These are phyloP conservation scores for Charina bottae DNA, from an alignment of 2,113 vertebrate genomes.

Conservation along the genomic window DNA sequence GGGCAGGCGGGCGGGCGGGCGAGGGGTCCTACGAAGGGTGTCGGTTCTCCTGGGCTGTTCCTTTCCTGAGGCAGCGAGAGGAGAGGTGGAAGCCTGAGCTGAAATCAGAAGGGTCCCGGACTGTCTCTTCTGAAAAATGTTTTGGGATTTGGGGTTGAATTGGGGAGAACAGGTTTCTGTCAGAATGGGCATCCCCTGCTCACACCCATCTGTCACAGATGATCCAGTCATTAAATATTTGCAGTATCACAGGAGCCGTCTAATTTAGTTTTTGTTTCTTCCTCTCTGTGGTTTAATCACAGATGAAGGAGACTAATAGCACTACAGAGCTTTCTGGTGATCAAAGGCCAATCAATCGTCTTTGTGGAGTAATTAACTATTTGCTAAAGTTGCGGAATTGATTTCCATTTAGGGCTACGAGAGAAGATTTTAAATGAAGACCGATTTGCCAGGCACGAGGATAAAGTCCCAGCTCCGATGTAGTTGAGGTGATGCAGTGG, in stretches of 20 bases:
- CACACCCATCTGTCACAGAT: conserved; percentile 78
- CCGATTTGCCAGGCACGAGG: conserved; percentile 81
- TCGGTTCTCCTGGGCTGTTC: background rate
- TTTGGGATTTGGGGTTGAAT: conserved; percentile 74
- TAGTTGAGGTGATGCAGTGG: conserved; percentile 81
- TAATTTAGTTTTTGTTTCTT: conserved; percentile 90
- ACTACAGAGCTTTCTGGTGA: conserved; percentile 82
- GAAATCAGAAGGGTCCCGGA: background rate
- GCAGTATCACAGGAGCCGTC: conserved; percentile 85
- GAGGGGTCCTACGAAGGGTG: background rate
- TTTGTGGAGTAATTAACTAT: conserved; percentile 91
- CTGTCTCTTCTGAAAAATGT: conserved; percentile 62
- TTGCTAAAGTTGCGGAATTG: conserved; percentile 93
- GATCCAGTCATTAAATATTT: conserved; percentile 87
- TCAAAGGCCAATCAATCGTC: conserved; percentile 87
- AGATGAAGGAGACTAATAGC: conserved; percentile 89
- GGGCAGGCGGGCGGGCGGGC: too few relatives aligned
- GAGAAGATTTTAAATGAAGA: conserved; percentile 88
- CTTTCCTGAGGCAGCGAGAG: background rate
- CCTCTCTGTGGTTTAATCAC: conserved; percentile 85
- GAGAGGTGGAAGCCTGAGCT: background rate
- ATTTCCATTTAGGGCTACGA: conserved; percentile 90
- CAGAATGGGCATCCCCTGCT: conserved; percentile 71
- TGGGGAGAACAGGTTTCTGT: conserved; percentile 65
- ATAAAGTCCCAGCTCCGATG: conserved; percentile 79